Percentiles rank a stretch among this genome's conserved stretches.
Evolutionary conservation across 2,888 invertebrate genomes (phyloP).

Genomic region (Phorcus lineatus): DNA sequence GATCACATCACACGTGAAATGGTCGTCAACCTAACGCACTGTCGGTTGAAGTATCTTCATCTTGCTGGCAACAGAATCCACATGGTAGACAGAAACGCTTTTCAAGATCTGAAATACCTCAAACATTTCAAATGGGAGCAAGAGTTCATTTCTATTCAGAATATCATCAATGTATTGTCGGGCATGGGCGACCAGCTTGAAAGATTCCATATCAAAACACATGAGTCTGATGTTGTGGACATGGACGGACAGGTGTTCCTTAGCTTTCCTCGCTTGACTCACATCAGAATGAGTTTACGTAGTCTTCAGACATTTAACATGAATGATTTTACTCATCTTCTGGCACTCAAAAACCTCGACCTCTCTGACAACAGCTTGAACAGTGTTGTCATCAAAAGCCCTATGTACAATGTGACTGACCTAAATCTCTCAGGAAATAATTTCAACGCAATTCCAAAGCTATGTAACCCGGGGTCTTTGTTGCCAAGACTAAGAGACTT

Average conservation of each 20-base stretch:
- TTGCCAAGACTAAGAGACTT: background rate
- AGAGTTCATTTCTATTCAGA: background rate
- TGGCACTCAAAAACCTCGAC: background rate
- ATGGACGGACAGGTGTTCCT: background rate
- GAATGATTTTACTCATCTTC: background rate
- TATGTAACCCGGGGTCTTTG: background rate
- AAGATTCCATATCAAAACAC: background rate
- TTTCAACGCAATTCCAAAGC: background rate
- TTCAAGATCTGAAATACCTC: background rate
- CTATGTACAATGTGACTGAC: background rate
- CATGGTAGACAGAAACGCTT: background rate
- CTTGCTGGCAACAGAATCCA: background rate
- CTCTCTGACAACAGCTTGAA: background rate
- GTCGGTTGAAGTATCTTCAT: background rate
- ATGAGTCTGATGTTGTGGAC: background rate
- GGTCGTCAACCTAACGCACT: background rate
- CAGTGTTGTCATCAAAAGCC: background rate
- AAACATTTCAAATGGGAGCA: background rate
- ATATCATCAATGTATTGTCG: background rate
- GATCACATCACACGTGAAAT: background rate
- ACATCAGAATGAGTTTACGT: background rate
- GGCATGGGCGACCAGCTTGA: background rate
- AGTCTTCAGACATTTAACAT: background rate
- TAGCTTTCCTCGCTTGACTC: background rate
- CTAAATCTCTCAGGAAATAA: constrained; percentile 1